Conservation (phyloP, 2,797 vertebrate species). For the Zalophus californianus region DNA sequence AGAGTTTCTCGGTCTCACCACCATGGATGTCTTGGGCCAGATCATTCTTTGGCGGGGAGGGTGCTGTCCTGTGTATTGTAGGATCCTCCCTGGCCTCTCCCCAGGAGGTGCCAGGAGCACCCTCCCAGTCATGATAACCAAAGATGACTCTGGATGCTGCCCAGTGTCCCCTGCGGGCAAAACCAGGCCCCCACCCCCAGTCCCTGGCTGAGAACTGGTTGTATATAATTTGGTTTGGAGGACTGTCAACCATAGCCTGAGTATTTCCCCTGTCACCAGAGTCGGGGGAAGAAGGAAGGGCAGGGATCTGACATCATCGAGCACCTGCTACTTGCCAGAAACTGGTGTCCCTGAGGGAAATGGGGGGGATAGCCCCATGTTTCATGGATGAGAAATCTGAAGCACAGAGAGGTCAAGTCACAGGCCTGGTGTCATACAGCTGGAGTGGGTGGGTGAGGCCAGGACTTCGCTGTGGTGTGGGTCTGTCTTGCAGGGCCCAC, state of each 20-base stretch:
- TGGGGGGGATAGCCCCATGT: accelerated
- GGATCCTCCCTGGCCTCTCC: background rate
- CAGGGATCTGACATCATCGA: background rate
- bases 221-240: background rate
- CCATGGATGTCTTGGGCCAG: accelerated
- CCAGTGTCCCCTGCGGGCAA: background rate
- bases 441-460: accelerated
- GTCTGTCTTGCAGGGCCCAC: background rate
- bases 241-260: accelerated
- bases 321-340: background rate
- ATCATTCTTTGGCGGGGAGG: background rate
- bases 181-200: accelerated
- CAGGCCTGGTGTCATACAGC: background rate
- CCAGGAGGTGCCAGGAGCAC: background rate
- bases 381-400: background rate
- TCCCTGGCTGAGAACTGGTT: background rate
- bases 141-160: background rate
- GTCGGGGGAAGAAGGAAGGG: background rate
- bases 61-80: background rate
- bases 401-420: background rate
- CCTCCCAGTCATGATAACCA: background rate
- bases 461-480: accelerated
- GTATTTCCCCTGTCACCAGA: background rate
- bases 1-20: background rate
- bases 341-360: background rate